Evolutionary conservation across 1,140 invertebrate genomes (phyloP).

Genomic region (Heliconius congener): DNA sequence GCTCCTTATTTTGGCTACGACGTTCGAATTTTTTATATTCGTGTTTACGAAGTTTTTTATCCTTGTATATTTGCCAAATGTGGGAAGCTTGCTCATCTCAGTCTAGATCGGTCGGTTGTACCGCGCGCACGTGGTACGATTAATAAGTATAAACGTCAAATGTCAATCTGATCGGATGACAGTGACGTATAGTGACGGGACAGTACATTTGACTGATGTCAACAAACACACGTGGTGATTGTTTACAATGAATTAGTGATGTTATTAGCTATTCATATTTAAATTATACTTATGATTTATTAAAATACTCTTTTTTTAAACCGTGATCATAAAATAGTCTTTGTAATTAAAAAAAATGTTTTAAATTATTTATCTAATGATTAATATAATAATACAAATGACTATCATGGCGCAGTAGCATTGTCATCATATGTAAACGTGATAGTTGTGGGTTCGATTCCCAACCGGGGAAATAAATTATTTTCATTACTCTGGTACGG

Average conservation of each 20-base stretch:
- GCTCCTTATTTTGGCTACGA: slow-evolving; percentile 46
- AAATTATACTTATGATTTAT: neutral
- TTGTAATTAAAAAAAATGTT: no score
- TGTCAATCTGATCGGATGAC: slow-evolving; percentile 5
- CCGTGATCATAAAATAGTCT: neutral
- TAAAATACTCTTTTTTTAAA: neutral
- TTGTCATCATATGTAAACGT: no score
- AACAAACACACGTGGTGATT: slow-evolving; percentile 29
- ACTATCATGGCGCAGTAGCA: no score
- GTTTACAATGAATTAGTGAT: neutral
- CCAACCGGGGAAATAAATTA: no score
- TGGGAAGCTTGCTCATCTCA: slow-evolving; percentile 51
- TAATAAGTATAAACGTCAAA: slow-evolving; percentile 28
- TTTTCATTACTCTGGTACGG: no score
- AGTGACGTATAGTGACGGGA: slow-evolving; percentile 21
- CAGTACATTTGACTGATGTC: slow-evolving; percentile 1
- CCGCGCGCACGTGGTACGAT: slow-evolving; percentile 56
- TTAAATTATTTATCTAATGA: no score
- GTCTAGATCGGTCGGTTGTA: slow-evolving; percentile 61
- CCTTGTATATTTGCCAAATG: slow-evolving; percentile 58
- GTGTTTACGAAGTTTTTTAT: slow-evolving; percentile 52
- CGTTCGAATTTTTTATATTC: slow-evolving; percentile 43
- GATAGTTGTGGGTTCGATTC: no score
- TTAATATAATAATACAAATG: no score
- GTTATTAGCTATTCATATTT: neutral